Base-by-base conservation (phyloP, 2,113 vertebrate species). In the Cygnus buccinator region DNA sequence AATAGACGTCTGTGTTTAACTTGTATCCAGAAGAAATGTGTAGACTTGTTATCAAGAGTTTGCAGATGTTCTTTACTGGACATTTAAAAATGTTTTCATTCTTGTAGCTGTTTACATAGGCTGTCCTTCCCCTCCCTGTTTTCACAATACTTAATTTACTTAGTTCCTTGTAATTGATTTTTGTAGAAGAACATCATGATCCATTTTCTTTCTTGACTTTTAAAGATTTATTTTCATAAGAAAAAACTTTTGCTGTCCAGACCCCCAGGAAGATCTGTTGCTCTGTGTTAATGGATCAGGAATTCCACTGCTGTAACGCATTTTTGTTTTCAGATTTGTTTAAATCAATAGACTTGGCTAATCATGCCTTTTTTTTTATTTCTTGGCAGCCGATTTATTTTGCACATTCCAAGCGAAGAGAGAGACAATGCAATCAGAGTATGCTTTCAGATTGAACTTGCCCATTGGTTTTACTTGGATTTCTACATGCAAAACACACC, bases 401-500 rank as follows among this genome's bases (percentile, higher is more conserved):
- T 99, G 94, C 99, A 99, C 97, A 99, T 99, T 98, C 99, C 99
- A 84, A 99, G 99, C 61, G 99, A 99, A 97, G 99, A 99, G 96
- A 97, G 99, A 98, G 99, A 99, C 98, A 99, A 99, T 96, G 99
- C 99, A 66, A 99, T 99, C 96, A 97, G 99, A 95, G 99, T 99
- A n/a, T 99, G 99, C 97, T 99, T 99, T 98, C 99, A 99, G 98
- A 99, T 99, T 90, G 99, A 99, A 97, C 98, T 99, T 97, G 99
- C 99, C 97, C 99, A 99, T 97, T 99, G 99, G 99, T 99, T 99
- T 98, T 99, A 99, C 98, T 98, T 99, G 98, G 99, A 99, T 98
- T 99, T 99, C 98, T 99, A 98, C 97, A 98, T 99, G 98, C 99
- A 99, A 96, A 99, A 99, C 98, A 98, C 98, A 97, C 98, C 99